A percentile compares a stretch with the other conserved stretches of the same genome.
phyloP scores from a whole-genome alignment of 2,113 vertebrate species.

The Dipodomys merriami region DNA sequence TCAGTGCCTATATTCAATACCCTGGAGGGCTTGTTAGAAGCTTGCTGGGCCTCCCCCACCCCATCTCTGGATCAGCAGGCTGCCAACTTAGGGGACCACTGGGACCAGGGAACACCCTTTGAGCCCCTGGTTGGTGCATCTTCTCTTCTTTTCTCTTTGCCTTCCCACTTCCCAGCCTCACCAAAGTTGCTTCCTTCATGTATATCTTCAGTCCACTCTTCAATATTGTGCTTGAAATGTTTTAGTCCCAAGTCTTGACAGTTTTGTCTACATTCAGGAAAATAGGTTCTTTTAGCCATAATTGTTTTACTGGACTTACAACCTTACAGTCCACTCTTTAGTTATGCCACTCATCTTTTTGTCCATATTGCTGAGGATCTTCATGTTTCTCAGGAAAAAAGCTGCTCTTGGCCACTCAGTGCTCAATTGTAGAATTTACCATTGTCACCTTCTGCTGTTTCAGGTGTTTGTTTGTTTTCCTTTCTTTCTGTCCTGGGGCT shows the following conservation, averaged over 20 bases:
- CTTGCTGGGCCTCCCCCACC: not conserved
- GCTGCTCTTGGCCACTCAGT: not conserved
- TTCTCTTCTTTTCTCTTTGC: not conserved
- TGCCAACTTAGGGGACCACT: too few species aligned
- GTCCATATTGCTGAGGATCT: not conserved
- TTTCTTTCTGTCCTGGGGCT: too few species aligned
- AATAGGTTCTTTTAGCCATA: not conserved
- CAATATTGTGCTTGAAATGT: not conserved
- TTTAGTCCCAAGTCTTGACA: not conserved
- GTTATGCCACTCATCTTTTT: not conserved
- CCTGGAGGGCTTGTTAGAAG: not conserved
- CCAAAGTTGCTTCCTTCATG: not conserved
- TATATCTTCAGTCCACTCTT: conserved; percentile 10
- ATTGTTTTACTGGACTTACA: not conserved
- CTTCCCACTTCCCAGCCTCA: not conserved
- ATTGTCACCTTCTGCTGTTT: not conserved
- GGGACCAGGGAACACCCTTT: not conserved
- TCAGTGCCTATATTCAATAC: not conserved
- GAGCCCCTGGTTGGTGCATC: not conserved
- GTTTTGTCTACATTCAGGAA: not conserved
- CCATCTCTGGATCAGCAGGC: not conserved
- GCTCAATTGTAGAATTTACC: not conserved
- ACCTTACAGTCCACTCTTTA: not conserved
- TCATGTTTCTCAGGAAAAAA: not conserved
- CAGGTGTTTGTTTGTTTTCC: not conserved